Evolutionary conservation across 1,140 invertebrate genomes (phyloP).

Genomic region (Papilio polytes): DNA sequence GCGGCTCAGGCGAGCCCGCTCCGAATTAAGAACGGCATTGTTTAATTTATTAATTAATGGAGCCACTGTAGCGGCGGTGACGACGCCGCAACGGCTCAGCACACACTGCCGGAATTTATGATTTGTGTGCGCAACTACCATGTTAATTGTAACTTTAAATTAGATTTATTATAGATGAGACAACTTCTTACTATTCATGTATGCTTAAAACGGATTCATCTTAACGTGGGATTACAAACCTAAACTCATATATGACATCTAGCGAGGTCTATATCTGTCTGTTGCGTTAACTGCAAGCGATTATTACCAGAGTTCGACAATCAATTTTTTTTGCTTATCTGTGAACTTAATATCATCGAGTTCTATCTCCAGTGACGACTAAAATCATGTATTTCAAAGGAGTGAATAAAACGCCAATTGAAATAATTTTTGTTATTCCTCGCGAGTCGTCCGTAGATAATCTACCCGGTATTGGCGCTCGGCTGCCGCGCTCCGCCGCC

Average conservation of each 20-base stretch:
- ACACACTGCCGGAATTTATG: constrained; percentile 50
- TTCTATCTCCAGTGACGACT: not conserved
- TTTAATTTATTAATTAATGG: constrained; percentile 84
- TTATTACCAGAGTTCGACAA: not conserved
- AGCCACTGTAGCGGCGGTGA: constrained; percentile 70
- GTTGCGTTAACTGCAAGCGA: not conserved
- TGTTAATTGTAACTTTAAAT: constrained; percentile 43
- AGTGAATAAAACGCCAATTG: constrained; percentile 25
- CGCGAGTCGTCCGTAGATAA: constrained; percentile 43
- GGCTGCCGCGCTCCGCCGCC: constrained; percentile 50
- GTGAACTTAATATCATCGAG: not conserved
- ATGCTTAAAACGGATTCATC: constrained; percentile 13
- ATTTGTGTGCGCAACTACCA: constrained; percentile 43
- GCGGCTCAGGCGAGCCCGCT: constrained; percentile 69
- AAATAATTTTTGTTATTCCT: constrained; percentile 41
- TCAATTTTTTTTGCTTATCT: not conserved
- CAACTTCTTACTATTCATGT: constrained; percentile 23
- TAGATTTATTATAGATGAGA: constrained; percentile 40
- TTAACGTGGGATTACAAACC: not conserved
- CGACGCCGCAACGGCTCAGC: constrained; percentile 50
- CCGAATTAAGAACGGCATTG: constrained; percentile 76
- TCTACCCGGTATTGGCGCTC: constrained; percentile 53
- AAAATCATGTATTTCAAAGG: not conserved
- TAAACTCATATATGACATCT: not conserved
- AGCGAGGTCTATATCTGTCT: not conserved